Evolutionary conservation across 2,113 vertebrate genomes (phyloP).

Genomic region (Xiphophorus couchianus): DNA sequence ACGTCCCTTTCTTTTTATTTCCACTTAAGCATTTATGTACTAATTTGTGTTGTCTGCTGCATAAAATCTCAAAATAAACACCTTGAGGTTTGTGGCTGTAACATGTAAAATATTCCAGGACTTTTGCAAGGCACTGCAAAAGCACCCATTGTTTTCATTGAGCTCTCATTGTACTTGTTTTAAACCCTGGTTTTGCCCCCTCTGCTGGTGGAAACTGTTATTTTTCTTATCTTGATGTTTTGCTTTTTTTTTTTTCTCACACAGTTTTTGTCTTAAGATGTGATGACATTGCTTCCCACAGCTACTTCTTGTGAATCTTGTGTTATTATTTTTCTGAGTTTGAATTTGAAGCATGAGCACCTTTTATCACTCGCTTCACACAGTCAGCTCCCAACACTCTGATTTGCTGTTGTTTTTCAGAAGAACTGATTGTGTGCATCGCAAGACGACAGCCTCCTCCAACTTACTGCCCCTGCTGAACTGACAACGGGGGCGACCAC

Average conservation of each 20-base stretch:
- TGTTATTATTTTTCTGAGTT: not conserved
- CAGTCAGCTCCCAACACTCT: conserved; percentile 8
- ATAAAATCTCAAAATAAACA: no score
- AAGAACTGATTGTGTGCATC: conserved; percentile 84
- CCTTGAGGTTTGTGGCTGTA: no score
- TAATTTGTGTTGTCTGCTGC: no score
- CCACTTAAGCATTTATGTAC: no score
- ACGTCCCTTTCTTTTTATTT: no score
- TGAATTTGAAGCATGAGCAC: conserved; percentile 18
- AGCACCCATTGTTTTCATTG: conserved; percentile 27
- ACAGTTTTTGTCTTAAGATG: conserved; percentile 16
- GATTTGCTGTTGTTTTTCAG: conserved; percentile 53
- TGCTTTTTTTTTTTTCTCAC: not conserved
- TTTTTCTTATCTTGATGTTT: conserved; percentile 8
- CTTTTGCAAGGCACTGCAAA: conserved; percentile 2
- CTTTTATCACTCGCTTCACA: not conserved
- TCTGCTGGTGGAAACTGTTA: conserved; percentile 48
- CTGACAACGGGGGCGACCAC: conserved; percentile 61
- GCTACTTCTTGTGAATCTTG: conserved; percentile 1
- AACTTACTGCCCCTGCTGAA: conserved; percentile 82
- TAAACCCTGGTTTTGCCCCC: conserved; percentile 44
- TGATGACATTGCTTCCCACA: conserved; percentile 22
- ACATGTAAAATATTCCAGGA: not conserved
- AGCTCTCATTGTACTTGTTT: conserved; percentile 48
- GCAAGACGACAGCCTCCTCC: conserved; percentile 77